phyloP scores from a whole-genome alignment of 2,888 invertebrate genomes.

The Rhopalosiphum nymphaeae region DNA sequence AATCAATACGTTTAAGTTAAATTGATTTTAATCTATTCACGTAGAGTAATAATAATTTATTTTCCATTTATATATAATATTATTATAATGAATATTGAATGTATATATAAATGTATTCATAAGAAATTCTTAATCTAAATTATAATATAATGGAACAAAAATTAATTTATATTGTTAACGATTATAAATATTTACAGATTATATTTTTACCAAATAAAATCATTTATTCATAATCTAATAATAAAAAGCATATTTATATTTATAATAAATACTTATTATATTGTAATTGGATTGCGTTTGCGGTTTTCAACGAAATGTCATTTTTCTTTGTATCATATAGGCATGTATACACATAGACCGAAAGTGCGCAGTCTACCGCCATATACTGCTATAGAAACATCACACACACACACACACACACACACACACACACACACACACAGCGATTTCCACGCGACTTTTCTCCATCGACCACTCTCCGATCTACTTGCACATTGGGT shows the following conservation, averaged over 20 bases:
- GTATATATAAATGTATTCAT: too few relatives aligned
- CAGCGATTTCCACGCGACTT: not conserved
- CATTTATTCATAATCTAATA: too few relatives aligned
- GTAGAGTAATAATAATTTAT: not conserved
- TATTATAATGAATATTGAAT: too few relatives aligned
- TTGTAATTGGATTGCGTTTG: not conserved
- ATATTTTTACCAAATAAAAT: not conserved
- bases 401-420: not conserved
- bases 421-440: not conserved
- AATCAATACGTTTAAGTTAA: too few relatives aligned
- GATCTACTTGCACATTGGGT: not conserved
- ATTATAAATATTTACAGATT: not conserved
- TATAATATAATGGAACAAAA: not conserved
- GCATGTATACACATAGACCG: not conserved
- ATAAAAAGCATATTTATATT: not conserved
- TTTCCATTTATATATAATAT: not conserved
- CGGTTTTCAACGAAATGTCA: not conserved
- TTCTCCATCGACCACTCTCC: not conserved
- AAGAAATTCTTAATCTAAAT: not conserved
- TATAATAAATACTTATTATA: not conserved
- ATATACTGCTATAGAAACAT: too few relatives aligned
- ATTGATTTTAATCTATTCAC: too few relatives aligned
- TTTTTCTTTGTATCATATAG: not conserved
- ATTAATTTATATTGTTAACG: not conserved
- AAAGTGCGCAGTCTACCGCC: not conserved